Base-by-base conservation (phyloP, 2,113 vertebrate species). In the Xerus inauris region DNA sequence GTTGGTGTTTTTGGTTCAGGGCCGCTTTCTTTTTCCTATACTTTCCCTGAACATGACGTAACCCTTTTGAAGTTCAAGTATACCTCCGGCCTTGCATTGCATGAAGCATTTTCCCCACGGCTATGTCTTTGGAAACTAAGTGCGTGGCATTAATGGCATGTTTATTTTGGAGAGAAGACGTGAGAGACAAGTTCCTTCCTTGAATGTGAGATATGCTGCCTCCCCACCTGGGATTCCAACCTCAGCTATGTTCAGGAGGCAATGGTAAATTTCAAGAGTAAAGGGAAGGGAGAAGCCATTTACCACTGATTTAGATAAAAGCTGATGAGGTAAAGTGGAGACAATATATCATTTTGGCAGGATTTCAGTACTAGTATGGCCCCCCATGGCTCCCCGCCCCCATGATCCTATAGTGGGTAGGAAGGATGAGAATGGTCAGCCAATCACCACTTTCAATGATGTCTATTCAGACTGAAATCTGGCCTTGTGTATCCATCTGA, bases 41-140 rank as follows among this genome's bases (percentile, higher is more conserved):
- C 38, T 91, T 81, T 94, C 94, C 72, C 8, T 14, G 42, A 76
- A 19, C 8, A 16, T 1, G 82, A 86, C 0, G 1, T 38, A 94
- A 79, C 72, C 83, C 92, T 97, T 98, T 57, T 97, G 85, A 97
- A 97, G 97, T 95, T 97, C 49, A 90, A 96, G 96, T 80, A 94
- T 38, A 65, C 82, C 89, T 89, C 97, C 93, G 92, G 79, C 77
- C 57, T 85, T 32, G 85, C 97, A 87, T 80, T 91, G 96, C 91
- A 89, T 17, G 97, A 95, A 97, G 80, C 80, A 77, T 95, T 97
- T 95, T 96, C 87, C 2, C 82, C 3, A 72, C 40, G 26, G 91
- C 49, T 80, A 79, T 73, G 91, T 69, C 97, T 98, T 75, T 87
- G 92, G 96, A 71, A 87, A 95, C 90, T 89, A 73, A 96, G 83